A percentile compares a stretch with the other conserved stretches of the same genome.
phyloP scores from a whole-genome alignment of 92 coral and sea anemone genomes.

The Parazoanthus atlanticus region DNA sequence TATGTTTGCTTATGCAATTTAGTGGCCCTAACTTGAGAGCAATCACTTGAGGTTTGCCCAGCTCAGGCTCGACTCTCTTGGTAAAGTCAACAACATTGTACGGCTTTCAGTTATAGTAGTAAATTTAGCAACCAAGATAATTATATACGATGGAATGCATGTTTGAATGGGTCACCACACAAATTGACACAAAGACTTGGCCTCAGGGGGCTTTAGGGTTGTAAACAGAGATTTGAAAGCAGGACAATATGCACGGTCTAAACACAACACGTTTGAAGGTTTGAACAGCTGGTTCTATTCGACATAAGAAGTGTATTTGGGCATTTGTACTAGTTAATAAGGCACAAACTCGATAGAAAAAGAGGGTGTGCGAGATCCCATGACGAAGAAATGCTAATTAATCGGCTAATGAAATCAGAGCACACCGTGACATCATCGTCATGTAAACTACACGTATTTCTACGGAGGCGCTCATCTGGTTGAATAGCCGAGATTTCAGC shows the following conservation, averaged over 20 bases:
- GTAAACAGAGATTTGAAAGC: slow-evolving; percentile 16
- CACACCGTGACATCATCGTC: slow-evolving; percentile 35
- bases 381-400: slow-evolving; percentile 32
- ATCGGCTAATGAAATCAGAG: slow-evolving; percentile 43
- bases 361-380: background rate
- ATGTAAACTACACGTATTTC: slow-evolving; percentile 40
- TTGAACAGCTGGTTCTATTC: background rate
- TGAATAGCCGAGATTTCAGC: slow-evolving; percentile 23
- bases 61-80: background rate
- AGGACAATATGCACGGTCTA: slow-evolving; percentile 10
- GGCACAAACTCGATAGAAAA: background rate
- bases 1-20: slow-evolving; percentile 7
- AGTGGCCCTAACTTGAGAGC: background rate
- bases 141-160: slow-evolving; percentile 15
- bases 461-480: slow-evolving; percentile 26
- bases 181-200: slow-evolving; percentile 9
- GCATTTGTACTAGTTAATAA: background rate
- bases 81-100: slow-evolving; percentile 3
- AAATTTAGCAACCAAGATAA: slow-evolving; percentile 15
- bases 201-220: slow-evolving; percentile 16
- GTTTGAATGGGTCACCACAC: slow-evolving; percentile 27
- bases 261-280: background rate
- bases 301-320: background rate
- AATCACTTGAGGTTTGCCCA: background rate
- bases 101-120: background rate